A percentile compares a stretch with the other conserved stretches of the same genome.
Evolutionary conservation across 2,888 invertebrate genomes (phyloP).

Genomic region (Chalcosyrphus nemorum): DNA sequence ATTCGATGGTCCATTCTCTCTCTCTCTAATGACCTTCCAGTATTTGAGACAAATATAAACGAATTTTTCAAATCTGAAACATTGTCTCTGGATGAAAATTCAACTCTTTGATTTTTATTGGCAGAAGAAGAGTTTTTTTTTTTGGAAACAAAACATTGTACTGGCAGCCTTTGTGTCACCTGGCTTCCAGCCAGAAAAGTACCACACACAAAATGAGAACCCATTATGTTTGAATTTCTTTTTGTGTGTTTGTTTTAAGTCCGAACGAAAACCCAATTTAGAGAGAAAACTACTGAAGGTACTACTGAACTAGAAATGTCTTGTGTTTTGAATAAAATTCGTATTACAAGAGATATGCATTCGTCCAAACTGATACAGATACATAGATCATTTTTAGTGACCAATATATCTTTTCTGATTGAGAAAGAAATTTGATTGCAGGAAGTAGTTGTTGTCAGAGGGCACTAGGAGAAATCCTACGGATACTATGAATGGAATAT

Average conservation of each 20-base stretch:
- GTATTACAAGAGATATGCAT: constrained; percentile 9
- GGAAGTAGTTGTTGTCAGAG: not conserved
- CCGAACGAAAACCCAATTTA: constrained; percentile 17
- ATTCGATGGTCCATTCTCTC: not conserved
- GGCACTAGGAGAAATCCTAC: too few species aligned
- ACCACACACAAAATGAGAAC: constrained; percentile 32
- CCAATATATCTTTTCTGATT: constrained; percentile 10
- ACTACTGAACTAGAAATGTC: constrained; percentile 13
- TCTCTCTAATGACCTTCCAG: constrained; percentile 18
- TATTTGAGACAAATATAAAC: not conserved
- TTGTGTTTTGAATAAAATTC: constrained; percentile 40
- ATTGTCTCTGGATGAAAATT: constrained; percentile 18
- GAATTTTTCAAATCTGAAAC: constrained; percentile 10
- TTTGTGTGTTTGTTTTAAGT: constrained; percentile 9
- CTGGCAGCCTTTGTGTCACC: constrained; percentile 57
- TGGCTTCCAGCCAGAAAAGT: constrained; percentile 56
- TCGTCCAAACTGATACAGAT: not conserved
- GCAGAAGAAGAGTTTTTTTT: constrained; percentile 30
- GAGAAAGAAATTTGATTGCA: not conserved
- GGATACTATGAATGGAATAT: not conserved
- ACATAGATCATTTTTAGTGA: constrained; percentile 19
- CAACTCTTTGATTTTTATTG: constrained; percentile 30
- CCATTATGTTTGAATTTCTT: constrained; percentile 11
- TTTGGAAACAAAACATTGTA: constrained; percentile 4
- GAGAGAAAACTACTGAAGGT: not conserved